Base-by-base conservation (phyloP, 2,113 vertebrate genomes). In the Plecturocebus donacophilus region DNA sequence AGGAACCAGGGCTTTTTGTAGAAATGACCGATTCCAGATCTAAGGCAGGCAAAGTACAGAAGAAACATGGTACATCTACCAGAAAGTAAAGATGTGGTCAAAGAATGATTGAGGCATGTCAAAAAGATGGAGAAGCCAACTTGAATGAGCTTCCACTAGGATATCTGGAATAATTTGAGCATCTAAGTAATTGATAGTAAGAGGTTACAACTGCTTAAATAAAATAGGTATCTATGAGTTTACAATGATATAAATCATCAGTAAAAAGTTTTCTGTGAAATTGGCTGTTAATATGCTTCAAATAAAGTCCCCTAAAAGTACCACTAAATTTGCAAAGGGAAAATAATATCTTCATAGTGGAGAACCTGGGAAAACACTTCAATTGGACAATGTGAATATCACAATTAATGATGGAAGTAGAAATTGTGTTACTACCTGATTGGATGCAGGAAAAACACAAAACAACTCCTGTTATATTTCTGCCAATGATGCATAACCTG, bases 221-320 rank as follows among this genome's bases (percentile, higher is more conserved):
- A 80, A 84, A 91, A 23, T 27, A 83, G 11, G 12, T 52, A 54
- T 30, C 11, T 5, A n/a, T n/a, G 6, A 83, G 1, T 84, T 32
- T n/a, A 40, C 13, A 42, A 27, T 40, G 10, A 61, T 87, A 71
- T 76, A 85, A 90, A 54, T 79, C 56, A 85, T 80, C 73, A 81
- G 35, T 83, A 23, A 3, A 80, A 96, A 47, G 5, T 81, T 92
- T 90, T 2, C 20, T 94, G 5, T 90, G 6, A 6, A 66, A 75
- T 87, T 21, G 8, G 20, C 56, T 88, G 42, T 30, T 93, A 83
- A 56, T 25, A 86, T 30, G 13, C 58, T 80, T 87, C 42, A 93
- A 95, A 89, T 75, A 95, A 82, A 0, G 52, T 95, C 54, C 4
- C 35, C 61, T 95, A 49, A 91, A 94, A 95, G 91, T 91, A 20